Evolutionary conservation across 2,797 vertebrate genomes (phyloP), one percentile per base, ranked within the genome.

Genomic region (Sarcoramphus papa): DNA sequence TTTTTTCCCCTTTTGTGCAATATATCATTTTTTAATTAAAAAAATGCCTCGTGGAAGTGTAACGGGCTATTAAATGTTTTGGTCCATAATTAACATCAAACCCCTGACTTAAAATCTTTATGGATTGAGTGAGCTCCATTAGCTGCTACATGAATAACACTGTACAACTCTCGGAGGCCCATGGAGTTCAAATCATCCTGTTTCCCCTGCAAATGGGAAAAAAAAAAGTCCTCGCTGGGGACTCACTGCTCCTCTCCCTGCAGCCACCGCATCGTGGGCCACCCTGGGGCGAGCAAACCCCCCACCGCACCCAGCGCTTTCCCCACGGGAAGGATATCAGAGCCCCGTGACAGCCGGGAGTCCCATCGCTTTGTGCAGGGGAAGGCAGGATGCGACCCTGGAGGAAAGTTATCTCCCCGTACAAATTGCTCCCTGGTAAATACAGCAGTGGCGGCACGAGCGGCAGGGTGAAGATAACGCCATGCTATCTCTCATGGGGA

Each of bases 21-120:
- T 93, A 90, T 93, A 94, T 98, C 97, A 97, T 97, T 98, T 98
- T 97, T 98, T 98, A 97, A 98, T 98, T 98, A 93, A 97, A 97
- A 97, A 98, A 96, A 95, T 88, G 97, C 98, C 97, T 95, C 1
- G 53, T 95, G 97, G 97, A 97, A 97, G 93, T 93, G 68, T 93
- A 95, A 89, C 57, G 11, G 97, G 95, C 97, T 95, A 69, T 97
- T 97, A 97, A 97, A 96, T 96, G 95, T 97, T 97, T 95, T 97
- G 96, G 96, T 93, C 97, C 96, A 95, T 98, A 97, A 98, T 98
- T 98, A 98, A 98, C 97, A 98, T 96, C 93, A 84, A 97, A 94
- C 90, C 92, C 62, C 31, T 94, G 97, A 92, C 92, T 78, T 62
- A 92, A 97, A 80, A 91, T 97, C 92, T 90, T 85, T 93, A 51